phyloP scores from a whole-genome alignment of 2,797 vertebrate species.

The Steatocranus sp. region DNA sequence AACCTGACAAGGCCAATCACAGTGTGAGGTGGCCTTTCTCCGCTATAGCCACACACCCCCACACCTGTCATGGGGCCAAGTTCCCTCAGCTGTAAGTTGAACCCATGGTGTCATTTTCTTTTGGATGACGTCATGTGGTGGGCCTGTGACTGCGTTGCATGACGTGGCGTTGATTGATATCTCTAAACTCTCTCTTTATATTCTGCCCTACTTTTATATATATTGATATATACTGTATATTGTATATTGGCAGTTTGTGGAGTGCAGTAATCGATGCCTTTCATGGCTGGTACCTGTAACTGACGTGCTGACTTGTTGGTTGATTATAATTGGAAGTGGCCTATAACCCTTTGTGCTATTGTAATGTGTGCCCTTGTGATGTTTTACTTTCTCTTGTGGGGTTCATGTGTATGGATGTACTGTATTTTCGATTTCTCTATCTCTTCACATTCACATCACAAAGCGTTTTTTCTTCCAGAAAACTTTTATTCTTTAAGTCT shows the following conservation, averaged over 20 bases:
- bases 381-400: slow-evolving; percentile 74
- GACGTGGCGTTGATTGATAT: slow-evolving; percentile 77
- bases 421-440: slow-evolving; percentile 64
- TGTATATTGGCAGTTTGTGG: slow-evolving; percentile 72
- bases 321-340: slow-evolving; percentile 74
- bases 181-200: slow-evolving; percentile 66
- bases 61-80: slow-evolving; percentile 75
- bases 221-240: slow-evolving; percentile 63
- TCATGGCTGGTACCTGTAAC: slow-evolving; percentile 73
- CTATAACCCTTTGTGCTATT: slow-evolving; percentile 78
- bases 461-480: slow-evolving; percentile 10
- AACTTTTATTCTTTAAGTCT: slow-evolving; percentile 16
- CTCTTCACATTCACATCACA: slow-evolving; percentile 48
- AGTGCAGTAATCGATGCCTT: slow-evolving; percentile 70
- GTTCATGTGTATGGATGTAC: slow-evolving; percentile 72
- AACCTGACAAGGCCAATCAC: slow-evolving; percentile 79
- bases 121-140: slow-evolving; percentile 83
- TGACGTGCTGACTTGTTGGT: slow-evolving; percentile 75
- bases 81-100: slow-evolving; percentile 82
- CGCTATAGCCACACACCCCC: slow-evolving; percentile 71
- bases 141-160: slow-evolving; percentile 84
- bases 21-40: slow-evolving; percentile 78
- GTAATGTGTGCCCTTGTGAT: slow-evolving; percentile 76
- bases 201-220: slow-evolving; percentile 59
- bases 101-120: slow-evolving; percentile 81